Conservation (phyloP, 2,797 vertebrate genomes). For the Pagetopsis macropterus region DNA sequence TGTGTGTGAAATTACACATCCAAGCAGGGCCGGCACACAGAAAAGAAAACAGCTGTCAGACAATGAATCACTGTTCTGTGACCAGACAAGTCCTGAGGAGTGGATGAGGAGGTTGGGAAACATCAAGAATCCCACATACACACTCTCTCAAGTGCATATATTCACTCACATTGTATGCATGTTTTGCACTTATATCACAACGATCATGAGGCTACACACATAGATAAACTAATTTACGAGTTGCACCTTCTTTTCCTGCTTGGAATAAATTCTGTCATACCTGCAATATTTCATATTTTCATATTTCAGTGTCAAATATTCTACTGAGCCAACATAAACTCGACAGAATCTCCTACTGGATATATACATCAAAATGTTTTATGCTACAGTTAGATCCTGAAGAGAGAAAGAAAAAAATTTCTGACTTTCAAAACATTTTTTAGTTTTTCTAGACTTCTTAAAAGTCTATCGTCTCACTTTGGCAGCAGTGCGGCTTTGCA, state of each 20-base stretch:
- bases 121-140: constrained; percentile 55
- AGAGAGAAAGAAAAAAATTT: constrained; percentile 5
- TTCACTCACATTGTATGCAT: constrained; percentile 11
- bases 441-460: constrained; percentile 55
- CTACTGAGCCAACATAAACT: constrained; percentile 26
- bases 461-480: constrained; percentile 54
- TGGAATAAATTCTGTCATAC: constrained; percentile 8
- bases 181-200: constrained; percentile 4
- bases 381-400: constrained; percentile 24
- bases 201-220: constrained; percentile 13
- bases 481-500: constrained; percentile 64
- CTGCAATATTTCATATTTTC: constrained; percentile 16
- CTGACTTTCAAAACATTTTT: constrained; percentile 63
- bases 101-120: constrained; percentile 70
- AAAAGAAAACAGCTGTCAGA: constrained; percentile 86
- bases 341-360: constrained; percentile 10
- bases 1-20: constrained; percentile 81
- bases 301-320: constrained; percentile 17
- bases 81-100: constrained; percentile 70
- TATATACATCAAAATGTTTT: constrained; percentile 30
- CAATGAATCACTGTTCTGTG: constrained; percentile 80
- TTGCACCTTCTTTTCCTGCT: constrained; percentile 7
- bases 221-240: constrained; percentile 8
- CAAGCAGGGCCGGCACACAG: constrained; percentile 68
- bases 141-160: constrained; percentile 13